Base-by-base conservation (phyloP, 2,113 vertebrate species). In the Trematocara zebra region DNA sequence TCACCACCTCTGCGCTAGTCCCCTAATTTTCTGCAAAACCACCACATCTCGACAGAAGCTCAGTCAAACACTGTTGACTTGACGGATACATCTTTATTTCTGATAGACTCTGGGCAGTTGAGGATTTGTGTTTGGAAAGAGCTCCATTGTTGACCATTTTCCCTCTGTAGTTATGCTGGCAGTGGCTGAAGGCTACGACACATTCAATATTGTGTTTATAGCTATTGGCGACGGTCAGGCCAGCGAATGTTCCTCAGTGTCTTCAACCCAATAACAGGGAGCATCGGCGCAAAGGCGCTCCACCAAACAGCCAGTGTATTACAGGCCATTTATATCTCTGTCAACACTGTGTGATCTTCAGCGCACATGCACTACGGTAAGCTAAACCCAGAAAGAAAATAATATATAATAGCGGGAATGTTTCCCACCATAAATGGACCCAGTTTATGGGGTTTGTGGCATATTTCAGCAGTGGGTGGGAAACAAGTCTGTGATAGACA, bases 141-240 rank as follows among this genome's bases (percentile, higher is more conserved):
- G 76, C 49, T 86, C 61, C 78, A 85, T 79, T 83, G 67, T 85
- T 88, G 90, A 94, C 88, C 88, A 72, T 89, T 88, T 76, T 82
- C 89, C 89, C 87, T 90, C 91, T 89, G 80, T 89, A 88, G 90
- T 90, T 82, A 87, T 90, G 80, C 91, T 94, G 95, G 93, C 92
- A 94, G 90, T 84, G 89, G 85, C 88, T 89, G 85, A 90, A 92
- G 93, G 93, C 85, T 94, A 91, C 79, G 88, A 93, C 93, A 93
- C 91, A 92, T 94, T 95, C 93, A 93, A 88, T 91, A 93, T 89
- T 92, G 89, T 95, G 93, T 95, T 95, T 95, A 96, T 93, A 89
- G 92, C 91, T 88, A 84, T 84, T 90, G 94, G 90, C 88, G 87
- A 84, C 94, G 87, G 92, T 80, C 85, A 82, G 91, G 90, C 88